Evolutionary conservation across 2,888 invertebrate genomes (phyloP).

Genomic region (Nebria salina): DNA sequence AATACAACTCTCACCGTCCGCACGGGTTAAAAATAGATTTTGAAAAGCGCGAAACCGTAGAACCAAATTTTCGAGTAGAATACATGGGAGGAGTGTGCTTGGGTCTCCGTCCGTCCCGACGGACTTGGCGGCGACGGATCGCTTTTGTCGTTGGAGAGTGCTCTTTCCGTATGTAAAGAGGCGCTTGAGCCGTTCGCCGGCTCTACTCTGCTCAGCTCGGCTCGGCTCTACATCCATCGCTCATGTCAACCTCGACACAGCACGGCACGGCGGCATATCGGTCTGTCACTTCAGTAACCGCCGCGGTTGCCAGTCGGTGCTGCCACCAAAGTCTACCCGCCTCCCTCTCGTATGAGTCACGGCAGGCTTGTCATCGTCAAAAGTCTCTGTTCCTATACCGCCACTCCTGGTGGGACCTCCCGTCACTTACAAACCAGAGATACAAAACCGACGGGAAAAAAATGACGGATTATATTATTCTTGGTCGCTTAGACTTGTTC

Average conservation of each 20-base stretch:
- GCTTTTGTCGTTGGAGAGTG: slow-evolving; percentile 1
- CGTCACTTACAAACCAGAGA: background rate
- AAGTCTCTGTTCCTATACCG: background rate
- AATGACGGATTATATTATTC: background rate
- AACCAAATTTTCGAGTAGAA: background rate
- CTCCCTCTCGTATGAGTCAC: background rate
- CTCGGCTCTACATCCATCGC: background rate
- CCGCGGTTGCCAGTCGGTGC: background rate
- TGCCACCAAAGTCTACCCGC: background rate
- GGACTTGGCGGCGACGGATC: background rate
- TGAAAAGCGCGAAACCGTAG: background rate
- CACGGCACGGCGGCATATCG: background rate
- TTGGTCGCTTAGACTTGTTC: background rate
- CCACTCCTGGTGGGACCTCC: background rate
- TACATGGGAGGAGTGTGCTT: background rate
- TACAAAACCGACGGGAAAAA: background rate
- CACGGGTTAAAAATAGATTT: background rate
- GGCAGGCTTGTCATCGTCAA: background rate
- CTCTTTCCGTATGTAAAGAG: background rate
- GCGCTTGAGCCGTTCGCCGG: background rate
- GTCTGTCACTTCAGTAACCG: background rate
- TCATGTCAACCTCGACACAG: background rate
- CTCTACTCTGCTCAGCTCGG: background rate
- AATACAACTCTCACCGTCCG: background rate
- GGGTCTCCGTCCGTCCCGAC: background rate